Conservation (phyloP, 2,888 invertebrate species). For the Patella caerulea region DNA sequence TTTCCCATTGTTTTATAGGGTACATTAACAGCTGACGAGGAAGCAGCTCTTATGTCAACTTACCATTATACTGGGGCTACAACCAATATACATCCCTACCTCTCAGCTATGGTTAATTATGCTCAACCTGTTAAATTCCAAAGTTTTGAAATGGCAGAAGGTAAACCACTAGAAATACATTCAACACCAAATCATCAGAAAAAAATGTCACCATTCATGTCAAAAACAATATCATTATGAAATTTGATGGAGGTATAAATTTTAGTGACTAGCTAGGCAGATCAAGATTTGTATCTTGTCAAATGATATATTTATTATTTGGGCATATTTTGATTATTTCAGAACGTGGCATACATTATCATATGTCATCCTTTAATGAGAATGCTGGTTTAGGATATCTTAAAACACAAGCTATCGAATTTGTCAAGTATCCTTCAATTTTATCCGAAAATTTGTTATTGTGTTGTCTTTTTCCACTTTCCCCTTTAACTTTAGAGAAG, state of each 20-base stretch:
- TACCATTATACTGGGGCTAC: slow-evolving; percentile 95
- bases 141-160: slow-evolving; percentile 96
- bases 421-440: slow-evolving; percentile 83
- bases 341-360: slow-evolving; percentile 96
- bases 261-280: too few relatives aligned
- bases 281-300: neutral
- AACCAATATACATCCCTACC: slow-evolving; percentile 98
- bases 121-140: slow-evolving; percentile 99
- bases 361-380: slow-evolving; percentile 99
- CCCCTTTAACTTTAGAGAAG: too few relatives aligned
- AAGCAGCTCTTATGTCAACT: slow-evolving; percentile 73
- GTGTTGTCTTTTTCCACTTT: too few relatives aligned
- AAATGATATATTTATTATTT: neutral
- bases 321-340: slow-evolving; percentile 58
- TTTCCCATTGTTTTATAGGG: slow-evolving; percentile 43
- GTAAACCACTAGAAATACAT: slow-evolving; percentile 74
- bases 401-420: slow-evolving; percentile 96
- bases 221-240: too few relatives aligned
- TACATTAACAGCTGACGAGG: slow-evolving; percentile 73
- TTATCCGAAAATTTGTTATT: neutral
- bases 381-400: slow-evolving; percentile 95
- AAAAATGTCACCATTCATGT: neutral
- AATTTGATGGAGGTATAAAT: too few relatives aligned
- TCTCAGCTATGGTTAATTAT: slow-evolving; percentile 99
- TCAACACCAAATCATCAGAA: too few relatives aligned